A percentile compares a stretch with the other conserved stretches of the same genome.
phyloP scores from a whole-genome alignment of 2,113 vertebrate genomes.

The Sus scrofa region DNA sequence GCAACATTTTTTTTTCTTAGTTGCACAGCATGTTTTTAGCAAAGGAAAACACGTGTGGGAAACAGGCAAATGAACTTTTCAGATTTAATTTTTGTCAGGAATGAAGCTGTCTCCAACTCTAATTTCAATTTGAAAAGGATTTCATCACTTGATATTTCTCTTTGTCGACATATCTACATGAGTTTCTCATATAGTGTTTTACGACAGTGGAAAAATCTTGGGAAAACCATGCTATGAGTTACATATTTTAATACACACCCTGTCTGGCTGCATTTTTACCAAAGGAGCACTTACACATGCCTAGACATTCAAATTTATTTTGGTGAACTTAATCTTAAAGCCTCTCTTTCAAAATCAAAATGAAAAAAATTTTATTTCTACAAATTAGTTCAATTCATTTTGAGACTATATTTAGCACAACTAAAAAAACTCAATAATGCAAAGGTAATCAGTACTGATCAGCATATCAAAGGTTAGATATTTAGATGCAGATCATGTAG shows the following conservation, averaged over 20 bases:
- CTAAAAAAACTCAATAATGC: background rate
- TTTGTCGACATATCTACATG: background rate
- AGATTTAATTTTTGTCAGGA: constrained; percentile 62
- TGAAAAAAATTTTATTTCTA: background rate
- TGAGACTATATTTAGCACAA: constrained; percentile 2
- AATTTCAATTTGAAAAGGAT: constrained; percentile 61
- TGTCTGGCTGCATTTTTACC: background rate
- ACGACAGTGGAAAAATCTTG: background rate
- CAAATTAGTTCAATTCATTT: background rate
- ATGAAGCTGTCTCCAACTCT: constrained; percentile 42
- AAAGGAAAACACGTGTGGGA: constrained; percentile 68
- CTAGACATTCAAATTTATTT: background rate
- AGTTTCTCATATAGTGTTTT: constrained; percentile 32
- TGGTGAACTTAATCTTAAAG: background rate
- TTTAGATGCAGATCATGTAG: background rate
- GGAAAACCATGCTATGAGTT: background rate
- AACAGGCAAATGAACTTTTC: constrained; percentile 65
- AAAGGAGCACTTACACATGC: background rate
- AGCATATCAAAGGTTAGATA: background rate
- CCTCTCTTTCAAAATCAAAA: constrained; percentile 1
- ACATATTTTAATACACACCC: background rate
- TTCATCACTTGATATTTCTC: constrained; percentile 57
- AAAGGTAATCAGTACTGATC: background rate
- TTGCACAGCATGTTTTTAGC: constrained; percentile 21
- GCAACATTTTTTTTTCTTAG: constrained; percentile 22